A percentile compares a stretch with the other conserved stretches of the same genome.
Conservation (phyloP, 2,113 vertebrate genomes). For the Myiozetetes cayanensis region DNA sequence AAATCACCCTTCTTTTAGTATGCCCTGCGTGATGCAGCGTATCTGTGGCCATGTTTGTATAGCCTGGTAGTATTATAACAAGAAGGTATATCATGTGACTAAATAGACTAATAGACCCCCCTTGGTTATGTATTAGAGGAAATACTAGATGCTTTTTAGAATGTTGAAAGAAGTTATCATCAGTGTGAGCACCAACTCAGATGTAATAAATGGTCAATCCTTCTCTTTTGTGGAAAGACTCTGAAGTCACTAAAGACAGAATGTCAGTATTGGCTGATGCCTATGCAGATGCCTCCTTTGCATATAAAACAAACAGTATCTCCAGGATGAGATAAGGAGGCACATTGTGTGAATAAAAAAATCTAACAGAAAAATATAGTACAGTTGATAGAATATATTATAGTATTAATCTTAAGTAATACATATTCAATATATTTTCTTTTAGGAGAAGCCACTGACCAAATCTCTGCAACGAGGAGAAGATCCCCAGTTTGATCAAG, state of each 20-base stretch:
- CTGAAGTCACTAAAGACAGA: not conserved
- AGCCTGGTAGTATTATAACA: not conserved
- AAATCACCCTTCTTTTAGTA: not conserved
- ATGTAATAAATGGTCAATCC: not conserved
- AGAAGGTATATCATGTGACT: not conserved
- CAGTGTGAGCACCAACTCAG: not conserved
- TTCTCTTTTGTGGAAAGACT: not conserved
- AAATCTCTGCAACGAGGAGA: slow-evolving; percentile 97
- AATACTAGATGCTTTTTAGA: not conserved
- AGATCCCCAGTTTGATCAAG: slow-evolving; percentile 98
- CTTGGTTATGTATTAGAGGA: not conserved
- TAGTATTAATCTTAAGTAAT: not conserved
- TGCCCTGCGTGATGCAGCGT: accelerated
- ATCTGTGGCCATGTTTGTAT: not conserved
- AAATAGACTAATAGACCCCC: not conserved
- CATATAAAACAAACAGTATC: not conserved
- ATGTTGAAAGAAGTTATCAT: not conserved
- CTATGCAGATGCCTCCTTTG: not conserved
- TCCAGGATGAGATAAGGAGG: not conserved
- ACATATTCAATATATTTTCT: not conserved
- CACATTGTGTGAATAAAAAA: not conserved
- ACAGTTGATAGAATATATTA: not conserved
- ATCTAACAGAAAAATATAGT: not conserved
- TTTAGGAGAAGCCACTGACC: slow-evolving; percentile 93
- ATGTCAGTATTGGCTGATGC: not conserved